A percentile compares a stretch with the other conserved stretches of the same genome.
These are phyloP conservation scores for Dolomedes plantarius DNA, from an alignment of 2,888 invertebrate genomes.

Conservation along the genomic window DNA sequence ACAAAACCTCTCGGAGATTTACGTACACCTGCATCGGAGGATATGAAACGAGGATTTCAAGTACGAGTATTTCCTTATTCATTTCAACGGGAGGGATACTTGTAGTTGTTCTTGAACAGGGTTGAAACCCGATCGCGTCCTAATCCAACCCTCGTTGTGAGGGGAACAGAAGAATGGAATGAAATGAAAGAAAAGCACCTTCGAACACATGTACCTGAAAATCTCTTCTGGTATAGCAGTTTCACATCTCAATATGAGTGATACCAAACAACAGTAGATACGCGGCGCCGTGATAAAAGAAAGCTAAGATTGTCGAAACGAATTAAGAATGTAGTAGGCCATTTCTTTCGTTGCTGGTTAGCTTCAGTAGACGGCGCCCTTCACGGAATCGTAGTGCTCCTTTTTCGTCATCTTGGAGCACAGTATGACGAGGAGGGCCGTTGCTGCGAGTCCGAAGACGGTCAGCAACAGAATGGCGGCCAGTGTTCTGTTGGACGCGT, in stretches of 20 bases:
- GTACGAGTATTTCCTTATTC: too few species aligned
- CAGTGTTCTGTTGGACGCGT: slow-evolving; percentile 42
- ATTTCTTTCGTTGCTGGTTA: slow-evolving; percentile 18
- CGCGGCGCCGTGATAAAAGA: slow-evolving; percentile 24
- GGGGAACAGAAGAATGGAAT: too few species aligned
- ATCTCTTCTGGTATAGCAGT: not conserved
- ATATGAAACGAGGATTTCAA: too few species aligned
- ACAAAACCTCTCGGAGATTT: too few species aligned
- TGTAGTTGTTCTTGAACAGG: too few species aligned
- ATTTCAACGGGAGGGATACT: too few species aligned
- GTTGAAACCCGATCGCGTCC: too few species aligned
- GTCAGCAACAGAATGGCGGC: slow-evolving; percentile 56
- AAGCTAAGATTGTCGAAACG: slow-evolving; percentile 47
- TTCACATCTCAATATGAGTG: slow-evolving; percentile 55
- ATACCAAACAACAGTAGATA: slow-evolving; percentile 12
- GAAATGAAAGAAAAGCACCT: not conserved
- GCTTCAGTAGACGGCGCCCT: slow-evolving; percentile 58
- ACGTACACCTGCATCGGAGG: too few species aligned
- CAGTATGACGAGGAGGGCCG: slow-evolving; percentile 46
- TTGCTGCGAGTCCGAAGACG: slow-evolving; percentile 43
- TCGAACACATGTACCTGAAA: slow-evolving; percentile 25
- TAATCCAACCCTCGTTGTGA: too few species aligned
- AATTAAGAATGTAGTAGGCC: not conserved
- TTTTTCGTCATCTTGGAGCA: slow-evolving; percentile 61
- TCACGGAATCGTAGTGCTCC: slow-evolving; percentile 57